Evolutionary conservation across 2,888 invertebrate species (phyloP), one percentile per base, ranked within the genome.

Genomic region (Sipha maydis): DNA sequence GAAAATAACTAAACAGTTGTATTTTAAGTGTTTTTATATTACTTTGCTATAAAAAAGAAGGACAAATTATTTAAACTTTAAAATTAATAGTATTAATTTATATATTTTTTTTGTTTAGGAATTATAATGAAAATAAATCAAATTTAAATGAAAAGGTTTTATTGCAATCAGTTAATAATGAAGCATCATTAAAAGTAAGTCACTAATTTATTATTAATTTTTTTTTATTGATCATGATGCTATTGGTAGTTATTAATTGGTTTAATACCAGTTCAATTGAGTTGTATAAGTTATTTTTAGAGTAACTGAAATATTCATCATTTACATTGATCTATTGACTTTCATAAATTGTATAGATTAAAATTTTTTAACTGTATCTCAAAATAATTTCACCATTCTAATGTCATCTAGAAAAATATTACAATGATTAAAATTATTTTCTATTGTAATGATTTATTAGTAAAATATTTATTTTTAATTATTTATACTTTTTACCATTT

Each of bases 181-280:
- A 31, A 76, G 3, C 31, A n/a, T 69, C 85, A 48, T n/a, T 77
- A 21, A 69, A 67, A 67, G 85, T 85, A 85, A 85, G 84, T 84
- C 21, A 25, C n/a, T 69, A 25, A 69, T 69, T 69, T 69, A 69
- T 69, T n/a, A 34, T 56, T 56, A 56, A 48, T 83, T 71, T 71
- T 17, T 41, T 71, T 31, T 31, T 31, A 19, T 73, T 73, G 31
- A 34, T 34, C 28, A 17, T 69, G 69, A 69, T 25, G n/a, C 11
- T 69, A 28, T 69, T 69, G 8, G 28, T 69, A 69, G 9, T 28
- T 69, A 69, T 31, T 82, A 11, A 71, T 61, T 34, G 17, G 67
- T 80, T 41, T 67, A 38, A 41, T 76, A 54, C 28, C 5, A n/a
- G 56, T 78, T 11, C 11, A n/a, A 78, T 21, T 56, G 54, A n/a